These are phyloP conservation scores for Trachymyrmex cornetzi DNA, from an alignment of 1,140 invertebrate genomes.

Conservation along the genomic window DNA sequence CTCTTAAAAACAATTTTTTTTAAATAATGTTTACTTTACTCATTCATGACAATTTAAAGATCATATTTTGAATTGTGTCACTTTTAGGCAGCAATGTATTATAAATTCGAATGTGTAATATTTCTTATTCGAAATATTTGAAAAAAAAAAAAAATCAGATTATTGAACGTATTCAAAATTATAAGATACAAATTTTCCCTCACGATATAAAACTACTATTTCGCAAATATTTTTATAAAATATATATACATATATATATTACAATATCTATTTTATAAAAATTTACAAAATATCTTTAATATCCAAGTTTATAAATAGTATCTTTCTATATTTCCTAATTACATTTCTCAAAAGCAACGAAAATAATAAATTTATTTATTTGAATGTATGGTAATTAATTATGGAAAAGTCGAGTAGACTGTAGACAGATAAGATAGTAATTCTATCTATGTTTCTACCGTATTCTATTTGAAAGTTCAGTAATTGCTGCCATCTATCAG, in stretches of 20 bases:
- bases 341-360: background rate
- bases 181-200: background rate
- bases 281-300: background rate
- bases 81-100: background rate
- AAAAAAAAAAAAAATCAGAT: background rate
- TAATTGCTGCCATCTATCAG: slow-evolving; percentile 46
- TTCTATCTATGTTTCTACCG: background rate
- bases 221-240: too few relatives aligned
- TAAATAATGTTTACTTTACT: too few relatives aligned
- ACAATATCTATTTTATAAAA: too few relatives aligned
- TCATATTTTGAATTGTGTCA: too few relatives aligned
- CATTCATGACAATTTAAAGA: too few relatives aligned
- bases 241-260: too few relatives aligned
- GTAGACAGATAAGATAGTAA: slow-evolving; percentile 7
- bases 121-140: slow-evolving; percentile 1
- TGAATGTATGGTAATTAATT: background rate
- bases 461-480: slow-evolving; percentile 36
- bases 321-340: background rate
- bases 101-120: background rate
- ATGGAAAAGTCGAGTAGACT: background rate
- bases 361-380: background rate
- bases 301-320: background rate
- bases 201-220: background rate
- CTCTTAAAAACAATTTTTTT: too few relatives aligned
- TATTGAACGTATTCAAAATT: background rate